These are phyloP conservation scores for Poecilia picta DNA, from an alignment of 2,797 vertebrate genomes.

Conservation along the genomic window DNA sequence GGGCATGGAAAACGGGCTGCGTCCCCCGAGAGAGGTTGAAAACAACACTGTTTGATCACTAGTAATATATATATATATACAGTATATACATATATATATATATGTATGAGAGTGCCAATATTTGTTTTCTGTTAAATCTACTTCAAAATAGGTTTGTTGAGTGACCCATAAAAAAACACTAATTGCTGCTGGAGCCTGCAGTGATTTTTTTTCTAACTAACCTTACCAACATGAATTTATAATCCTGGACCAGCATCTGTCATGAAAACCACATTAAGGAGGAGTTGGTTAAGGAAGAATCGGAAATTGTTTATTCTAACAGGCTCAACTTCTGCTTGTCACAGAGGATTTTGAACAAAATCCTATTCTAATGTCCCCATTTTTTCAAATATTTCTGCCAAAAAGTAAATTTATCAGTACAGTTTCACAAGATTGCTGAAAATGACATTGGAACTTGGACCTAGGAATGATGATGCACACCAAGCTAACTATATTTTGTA, in stretches of 20 bases:
- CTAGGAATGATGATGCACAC: neutral
- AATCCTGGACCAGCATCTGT: constrained; percentile 4
- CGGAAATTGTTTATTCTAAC: neutral
- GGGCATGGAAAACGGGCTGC: constrained; percentile 72
- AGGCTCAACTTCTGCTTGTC: neutral
- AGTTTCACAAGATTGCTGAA: neutral
- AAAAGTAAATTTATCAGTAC: neutral
- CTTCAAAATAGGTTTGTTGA: neutral
- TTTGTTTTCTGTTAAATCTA: constrained; percentile 28
- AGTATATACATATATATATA: constrained; percentile 13
- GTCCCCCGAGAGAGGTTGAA: constrained; percentile 56
- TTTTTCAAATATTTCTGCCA: neutral
- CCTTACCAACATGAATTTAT: constrained; percentile 1
- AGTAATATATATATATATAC: constrained; percentile 17
- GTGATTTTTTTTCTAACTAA: neutral
- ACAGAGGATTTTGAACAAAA: neutral
- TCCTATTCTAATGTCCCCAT: neutral
- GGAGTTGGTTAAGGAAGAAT: neutral
- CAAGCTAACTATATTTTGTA: neutral
- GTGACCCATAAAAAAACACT: neutral
- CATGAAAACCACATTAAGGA: constrained; percentile 5
- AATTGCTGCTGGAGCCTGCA: neutral
- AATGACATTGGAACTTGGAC: neutral
- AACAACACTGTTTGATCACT: constrained; percentile 53
- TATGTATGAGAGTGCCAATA: constrained; percentile 36